Evolutionary conservation across 2,113 vertebrate species (phyloP).

Genomic region (Eleginops maclovinus): DNA sequence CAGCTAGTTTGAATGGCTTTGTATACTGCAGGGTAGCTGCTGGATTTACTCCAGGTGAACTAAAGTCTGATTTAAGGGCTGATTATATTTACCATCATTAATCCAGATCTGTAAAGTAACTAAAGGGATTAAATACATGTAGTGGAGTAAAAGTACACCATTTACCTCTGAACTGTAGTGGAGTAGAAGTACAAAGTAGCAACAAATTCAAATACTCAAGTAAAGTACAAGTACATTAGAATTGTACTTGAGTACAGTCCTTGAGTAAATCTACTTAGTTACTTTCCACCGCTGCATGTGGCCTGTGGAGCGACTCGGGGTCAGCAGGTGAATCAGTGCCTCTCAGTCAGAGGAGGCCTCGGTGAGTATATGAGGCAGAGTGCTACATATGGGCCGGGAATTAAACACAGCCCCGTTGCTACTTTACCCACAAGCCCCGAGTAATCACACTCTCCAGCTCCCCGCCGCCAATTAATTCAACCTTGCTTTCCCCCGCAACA

Average conservation of each 20-base stretch:
- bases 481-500: conserved; percentile 74
- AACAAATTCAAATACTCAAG: no score
- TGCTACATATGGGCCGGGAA: conserved; percentile 82
- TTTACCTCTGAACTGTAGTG: no score
- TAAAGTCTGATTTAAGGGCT: no score
- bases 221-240: no score
- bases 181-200: no score
- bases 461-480: conserved; percentile 85
- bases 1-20: no score
- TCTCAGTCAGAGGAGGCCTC: conserved; percentile 64
- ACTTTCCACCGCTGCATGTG: no score
- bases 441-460: conserved; percentile 82
- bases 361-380: conserved; percentile 54
- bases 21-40: no score
- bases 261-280: no score
- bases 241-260: no score
- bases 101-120: neutral
- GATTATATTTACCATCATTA: neutral
- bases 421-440: conserved; percentile 83
- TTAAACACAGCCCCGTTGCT: conserved; percentile 77
- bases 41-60: no score
- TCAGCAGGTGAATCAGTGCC: conserved; percentile 58
- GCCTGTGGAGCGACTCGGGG: conserved; percentile 33
- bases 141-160: neutral
- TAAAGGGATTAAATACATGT: no score